Evolutionary conservation across 2,888 invertebrate genomes (phyloP), one percentile per base, ranked within the genome.

Genomic region (Trilocha varians): DNA sequence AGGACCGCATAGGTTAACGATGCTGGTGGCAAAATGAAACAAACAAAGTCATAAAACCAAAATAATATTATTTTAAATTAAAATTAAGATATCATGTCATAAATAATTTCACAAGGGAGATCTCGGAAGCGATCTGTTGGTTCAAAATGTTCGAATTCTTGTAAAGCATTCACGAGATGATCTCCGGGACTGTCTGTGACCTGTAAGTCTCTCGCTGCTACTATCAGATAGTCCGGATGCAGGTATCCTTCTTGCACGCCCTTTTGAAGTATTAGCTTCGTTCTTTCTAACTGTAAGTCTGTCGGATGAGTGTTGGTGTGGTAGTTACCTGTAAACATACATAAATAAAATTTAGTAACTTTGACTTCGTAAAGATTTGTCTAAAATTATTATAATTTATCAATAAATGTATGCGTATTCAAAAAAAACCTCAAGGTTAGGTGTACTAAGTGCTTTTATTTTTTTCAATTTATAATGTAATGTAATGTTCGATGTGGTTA

Each of bases 191-290:
- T 25, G 5, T 25, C 25, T 3, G 25, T 25, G 5, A 3, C 11
- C 11, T 25, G 25, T 25, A 25, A 9, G 4, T 25, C 25, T 2
- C 25, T 25, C 1, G 35, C 43, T 4, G 41, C 46, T 5, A 45
- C 41, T 3, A 50, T 38, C 13, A 39, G 40, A 35, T 46, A 50
- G 38, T 50, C 36, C 11, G 43, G 42, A n/a, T 46, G 34, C 16
- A 50, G 38, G 18, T 41, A 39, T 4, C 47, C 47, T 8, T 15
- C 25, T 14, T 33, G 9, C 1, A 50, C 44, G 8, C 46, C 50
- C 2, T 25, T 8, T 5, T 42, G 32, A 3, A 50, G 41, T 11
- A 50, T 17, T 36, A 25, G 11, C 4, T 25, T 25, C 25, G 11
- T 25, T 25, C 25, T 25, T 25, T 25, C 25, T 2, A 25, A 9